These are phyloP conservation scores for Gephyroberyx darwinii DNA, from an alignment of 2,797 vertebrate species.

Conservation along the genomic window DNA sequence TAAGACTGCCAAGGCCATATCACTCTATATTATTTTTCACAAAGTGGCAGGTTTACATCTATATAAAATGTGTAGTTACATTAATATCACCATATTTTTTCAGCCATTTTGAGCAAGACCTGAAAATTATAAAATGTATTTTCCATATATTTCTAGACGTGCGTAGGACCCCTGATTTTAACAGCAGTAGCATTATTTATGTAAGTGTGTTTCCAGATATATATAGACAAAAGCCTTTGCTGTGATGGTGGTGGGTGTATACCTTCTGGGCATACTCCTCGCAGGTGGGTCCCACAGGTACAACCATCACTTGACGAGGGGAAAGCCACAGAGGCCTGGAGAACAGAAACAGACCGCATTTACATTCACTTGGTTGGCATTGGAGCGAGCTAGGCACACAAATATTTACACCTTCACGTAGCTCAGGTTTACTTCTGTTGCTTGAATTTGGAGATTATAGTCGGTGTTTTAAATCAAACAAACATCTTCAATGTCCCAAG, in stretches of 20 bases:
- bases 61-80: not conserved
- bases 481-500: not conserved
- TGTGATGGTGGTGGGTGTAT: conserved; percentile 28
- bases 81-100: too few species aligned
- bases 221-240: too few species aligned
- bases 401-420: conserved; percentile 18
- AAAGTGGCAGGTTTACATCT: not conserved
- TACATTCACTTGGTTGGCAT: conserved; percentile 17
- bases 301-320: conserved; percentile 94
- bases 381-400: conserved; percentile 5
- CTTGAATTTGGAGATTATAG: conserved; percentile 23
- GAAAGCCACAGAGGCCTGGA: conserved; percentile 97
- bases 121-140: too few species aligned
- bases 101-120: too few species aligned
- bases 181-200: too few species aligned
- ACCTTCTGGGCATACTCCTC: conserved; percentile 96
- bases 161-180: too few species aligned
- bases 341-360: conserved; percentile 3
- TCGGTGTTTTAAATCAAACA: not conserved
- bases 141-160: too few species aligned
- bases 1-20: not conserved
- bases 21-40: not conserved
- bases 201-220: too few species aligned
- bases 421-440: not conserved
- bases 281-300: conserved; percentile 92